phyloP scores from a whole-genome alignment of 2,888 invertebrate species.

The Diploptera punctata region DNA sequence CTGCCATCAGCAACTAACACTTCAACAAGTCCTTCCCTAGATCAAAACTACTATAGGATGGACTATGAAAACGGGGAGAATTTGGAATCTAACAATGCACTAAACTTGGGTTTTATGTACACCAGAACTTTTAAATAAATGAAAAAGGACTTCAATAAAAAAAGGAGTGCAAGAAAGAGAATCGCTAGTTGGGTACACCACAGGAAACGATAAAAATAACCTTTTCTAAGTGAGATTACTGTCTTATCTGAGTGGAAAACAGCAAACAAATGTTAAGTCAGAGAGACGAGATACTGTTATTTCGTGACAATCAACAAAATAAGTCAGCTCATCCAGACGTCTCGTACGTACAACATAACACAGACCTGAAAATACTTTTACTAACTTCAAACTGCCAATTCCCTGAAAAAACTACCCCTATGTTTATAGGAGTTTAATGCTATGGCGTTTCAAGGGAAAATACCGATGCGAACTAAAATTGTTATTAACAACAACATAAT shows the following conservation, averaged over 20 bases:
- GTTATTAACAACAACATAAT: too few species aligned
- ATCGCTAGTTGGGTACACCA: not conserved
- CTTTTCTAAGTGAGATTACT: not conserved
- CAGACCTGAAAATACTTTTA: too few species aligned
- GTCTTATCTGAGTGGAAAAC: constrained; percentile 11
- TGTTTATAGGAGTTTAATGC: too few species aligned
- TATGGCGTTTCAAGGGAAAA: too few species aligned
- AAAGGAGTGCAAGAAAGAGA: not conserved
- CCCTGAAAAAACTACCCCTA: too few species aligned
- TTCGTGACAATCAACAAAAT: not conserved
- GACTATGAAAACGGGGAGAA: constrained; percentile 26
- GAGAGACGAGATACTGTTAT: constrained; percentile 32
- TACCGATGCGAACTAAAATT: too few species aligned
- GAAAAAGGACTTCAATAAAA: not conserved
- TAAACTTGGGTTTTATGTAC: not conserved
- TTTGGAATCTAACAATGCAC: constrained; percentile 23
- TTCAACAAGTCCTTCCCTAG: not conserved
- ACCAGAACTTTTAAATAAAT: constrained; percentile 18
- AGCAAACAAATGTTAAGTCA: constrained; percentile 13
- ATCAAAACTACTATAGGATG: not conserved
- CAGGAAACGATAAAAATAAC: not conserved
- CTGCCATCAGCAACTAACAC: not conserved
- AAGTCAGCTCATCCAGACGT: too few species aligned
- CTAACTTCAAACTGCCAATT: too few species aligned
- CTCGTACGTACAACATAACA: too few species aligned